phyloP scores from a whole-genome alignment of 2,113 vertebrate species.

The Hippopotamus amphibius region DNA sequence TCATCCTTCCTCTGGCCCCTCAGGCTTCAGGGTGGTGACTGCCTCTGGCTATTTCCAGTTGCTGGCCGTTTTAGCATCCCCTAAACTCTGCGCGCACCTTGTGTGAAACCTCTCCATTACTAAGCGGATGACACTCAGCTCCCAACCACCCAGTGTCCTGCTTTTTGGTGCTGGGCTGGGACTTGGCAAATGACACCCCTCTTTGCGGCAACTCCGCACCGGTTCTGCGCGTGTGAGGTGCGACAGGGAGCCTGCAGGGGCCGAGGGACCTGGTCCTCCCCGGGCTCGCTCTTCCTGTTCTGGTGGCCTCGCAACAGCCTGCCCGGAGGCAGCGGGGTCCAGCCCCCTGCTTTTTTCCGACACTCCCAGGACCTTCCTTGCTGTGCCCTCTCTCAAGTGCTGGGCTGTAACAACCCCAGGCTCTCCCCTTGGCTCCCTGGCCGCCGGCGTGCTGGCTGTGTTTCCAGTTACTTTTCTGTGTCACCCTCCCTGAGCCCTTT shows the following conservation, averaged over 20 bases:
- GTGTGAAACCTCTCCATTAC: background rate
- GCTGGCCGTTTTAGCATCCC: background rate
- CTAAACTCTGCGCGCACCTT: background rate
- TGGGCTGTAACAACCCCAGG: background rate
- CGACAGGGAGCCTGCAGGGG: background rate
- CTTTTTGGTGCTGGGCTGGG: background rate
- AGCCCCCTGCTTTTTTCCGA: background rate
- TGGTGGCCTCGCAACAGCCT: background rate
- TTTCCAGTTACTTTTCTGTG: background rate
- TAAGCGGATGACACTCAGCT: background rate
- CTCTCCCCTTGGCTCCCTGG: background rate
- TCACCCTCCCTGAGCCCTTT: background rate
- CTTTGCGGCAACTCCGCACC: background rate
- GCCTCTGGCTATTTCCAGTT: background rate
- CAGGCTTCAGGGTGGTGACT: background rate
- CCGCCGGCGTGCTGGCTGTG: background rate
- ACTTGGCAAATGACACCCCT: background rate
- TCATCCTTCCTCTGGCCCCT: background rate
- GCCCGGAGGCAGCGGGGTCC: accelerated
- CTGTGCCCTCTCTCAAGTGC: background rate
- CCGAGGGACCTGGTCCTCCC: background rate
- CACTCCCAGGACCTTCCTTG: background rate
- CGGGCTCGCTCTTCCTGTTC: background rate
- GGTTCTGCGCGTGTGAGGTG: background rate
- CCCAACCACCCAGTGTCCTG: background rate